Base-by-base conservation (phyloP, 2,888 invertebrate genomes). In the Nemapogon koenigi region DNA sequence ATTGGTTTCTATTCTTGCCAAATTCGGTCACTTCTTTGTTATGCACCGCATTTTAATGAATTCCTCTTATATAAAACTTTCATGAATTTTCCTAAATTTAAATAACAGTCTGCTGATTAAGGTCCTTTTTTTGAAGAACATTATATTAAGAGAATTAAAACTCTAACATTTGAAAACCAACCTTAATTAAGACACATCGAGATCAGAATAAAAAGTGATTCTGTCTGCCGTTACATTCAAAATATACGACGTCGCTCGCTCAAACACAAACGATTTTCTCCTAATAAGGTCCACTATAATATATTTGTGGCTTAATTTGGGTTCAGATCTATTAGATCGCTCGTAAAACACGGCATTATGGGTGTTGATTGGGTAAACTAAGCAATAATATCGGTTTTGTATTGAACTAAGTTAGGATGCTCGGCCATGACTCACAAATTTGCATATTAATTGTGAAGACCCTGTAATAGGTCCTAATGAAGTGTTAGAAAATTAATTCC, bases 401-500 rank as follows among this genome's bases (percentile, higher is more conserved):
- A 16, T 26, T 16, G 13, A 37, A 28, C 27, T 13, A 14, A 13
- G 68, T 60, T 54, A 55, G 58, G 67, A 73, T 61, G 72, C 69
- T 68, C 53, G 57, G 53, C 49, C 62, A 62, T 53, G 53, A 62
- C 59, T 53, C 53, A 57, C 56, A 55, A 59, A 72, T 75, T 73
- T 73, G 72, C 75, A 75, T 76, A 68, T 68, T 47, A 58, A 62
- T 62, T 64, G 64, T 70, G 59, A 65, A 67, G 56, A 53, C 57
- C 55, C 57, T 53, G 49, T 48, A 51, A 49, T 48, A 44, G 59
- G 64, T 70, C 59, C 66, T 76, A 73, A 75, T 73, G 68, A 72
- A 67, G 75, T 75, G 75, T 71, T 65, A 65, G 60, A 46, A 53
- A 67, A 72, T 73, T 72, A 73, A 75, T 73, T 55, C 58, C 50